Conservation (phyloP, 2,888 invertebrate genomes). For the Temnothorax unifasciatus region DNA sequence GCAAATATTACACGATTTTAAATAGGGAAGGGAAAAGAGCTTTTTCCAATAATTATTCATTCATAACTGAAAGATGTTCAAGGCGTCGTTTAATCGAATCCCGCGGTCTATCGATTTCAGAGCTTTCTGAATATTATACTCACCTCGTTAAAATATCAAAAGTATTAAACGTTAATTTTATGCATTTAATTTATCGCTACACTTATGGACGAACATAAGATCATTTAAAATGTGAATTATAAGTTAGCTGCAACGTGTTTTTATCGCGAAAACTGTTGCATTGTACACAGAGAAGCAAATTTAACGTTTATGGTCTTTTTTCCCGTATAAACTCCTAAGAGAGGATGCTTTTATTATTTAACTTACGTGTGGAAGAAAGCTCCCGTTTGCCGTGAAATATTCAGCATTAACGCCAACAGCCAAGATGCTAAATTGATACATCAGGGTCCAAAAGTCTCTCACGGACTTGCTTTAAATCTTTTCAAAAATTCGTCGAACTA, state of each 20-base stretch:
- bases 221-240: neutral
- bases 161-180: slow-evolving; percentile 3
- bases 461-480: neutral
- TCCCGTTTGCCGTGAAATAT: slow-evolving; percentile 27
- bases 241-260: neutral
- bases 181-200: neutral
- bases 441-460: neutral
- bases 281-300: neutral
- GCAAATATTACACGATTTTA: neutral
- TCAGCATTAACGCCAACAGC: slow-evolving; percentile 21
- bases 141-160: neutral
- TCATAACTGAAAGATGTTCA: neutral
- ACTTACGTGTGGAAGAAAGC: slow-evolving; percentile 27
- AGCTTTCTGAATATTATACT: neutral
- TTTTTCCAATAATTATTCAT: neutral
- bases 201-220: neutral
- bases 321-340: slow-evolving; percentile 14
- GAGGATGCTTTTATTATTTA: slow-evolving; percentile 44
- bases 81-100: neutral
- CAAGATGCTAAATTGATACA: slow-evolving; percentile 29
- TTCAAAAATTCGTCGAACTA: neutral
- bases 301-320: slow-evolving; percentile 8
- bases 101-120: neutral
- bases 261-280: neutral
- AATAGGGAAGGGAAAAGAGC: neutral